These are phyloP conservation scores for Crocuta crocuta DNA, from an alignment of 2,113 vertebrate species.

Conservation along the genomic window DNA sequence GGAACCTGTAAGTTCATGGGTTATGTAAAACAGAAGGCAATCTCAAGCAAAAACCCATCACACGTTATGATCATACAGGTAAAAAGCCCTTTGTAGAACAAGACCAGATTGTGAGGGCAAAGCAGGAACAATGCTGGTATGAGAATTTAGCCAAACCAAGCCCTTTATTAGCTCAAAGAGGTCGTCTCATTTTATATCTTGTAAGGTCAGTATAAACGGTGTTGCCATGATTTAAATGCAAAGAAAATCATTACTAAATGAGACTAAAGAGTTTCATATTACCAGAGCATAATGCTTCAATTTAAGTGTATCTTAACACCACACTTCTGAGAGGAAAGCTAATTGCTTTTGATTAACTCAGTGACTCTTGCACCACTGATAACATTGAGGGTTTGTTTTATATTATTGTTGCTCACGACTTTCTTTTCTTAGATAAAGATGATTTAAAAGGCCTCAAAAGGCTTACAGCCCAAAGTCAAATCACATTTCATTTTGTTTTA, in stretches of 20 bases:
- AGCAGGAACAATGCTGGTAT: fast-evolving
- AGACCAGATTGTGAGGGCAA: not conserved
- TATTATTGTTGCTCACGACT: not conserved
- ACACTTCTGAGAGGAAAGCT: slow-evolving; percentile 50
- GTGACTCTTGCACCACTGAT: not conserved
- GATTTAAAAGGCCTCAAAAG: not conserved
- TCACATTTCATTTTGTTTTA: slow-evolving; percentile 58
- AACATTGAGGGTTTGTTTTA: not conserved
- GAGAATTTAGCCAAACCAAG: not conserved
- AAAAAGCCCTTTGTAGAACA: not conserved
- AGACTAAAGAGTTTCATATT: not conserved
- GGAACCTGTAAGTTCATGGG: not conserved
- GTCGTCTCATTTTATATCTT: not conserved
- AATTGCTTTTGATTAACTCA: slow-evolving; percentile 66
- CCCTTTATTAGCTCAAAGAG: not conserved
- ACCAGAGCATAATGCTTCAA: slow-evolving; percentile 38
- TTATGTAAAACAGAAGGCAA: not conserved
- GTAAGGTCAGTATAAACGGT: not conserved
- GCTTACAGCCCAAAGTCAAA: slow-evolving; percentile 7
- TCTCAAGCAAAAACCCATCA: not conserved
- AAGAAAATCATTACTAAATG: not conserved
- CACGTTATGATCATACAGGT: not conserved
- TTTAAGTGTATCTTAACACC: slow-evolving; percentile 29
- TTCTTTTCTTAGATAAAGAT: not conserved
- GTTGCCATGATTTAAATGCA: not conserved